phyloP scores from a whole-genome alignment of 2,797 vertebrate species.

The Cuniculus paca region DNA sequence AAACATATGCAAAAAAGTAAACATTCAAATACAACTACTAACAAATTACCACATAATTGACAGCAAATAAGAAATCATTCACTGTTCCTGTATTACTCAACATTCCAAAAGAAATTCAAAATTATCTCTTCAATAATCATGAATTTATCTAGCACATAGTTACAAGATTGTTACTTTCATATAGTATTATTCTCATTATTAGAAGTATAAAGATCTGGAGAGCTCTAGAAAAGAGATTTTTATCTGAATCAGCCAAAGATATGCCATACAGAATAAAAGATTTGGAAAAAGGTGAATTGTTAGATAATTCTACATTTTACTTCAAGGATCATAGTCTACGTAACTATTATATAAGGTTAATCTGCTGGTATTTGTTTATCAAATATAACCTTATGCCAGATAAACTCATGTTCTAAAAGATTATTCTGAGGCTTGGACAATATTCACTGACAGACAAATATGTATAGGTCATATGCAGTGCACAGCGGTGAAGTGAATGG shows the following conservation, averaged over 20 bases:
- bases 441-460: background rate
- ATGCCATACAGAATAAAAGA: background rate
- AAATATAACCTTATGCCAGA: background rate
- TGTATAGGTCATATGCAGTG: background rate
- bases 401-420: background rate
- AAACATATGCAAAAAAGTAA: conserved; percentile 87
- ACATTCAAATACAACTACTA: conserved; percentile 86
- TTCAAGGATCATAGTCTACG: background rate
- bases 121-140: conserved; percentile 23
- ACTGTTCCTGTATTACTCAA: background rate
- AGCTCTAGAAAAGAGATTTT: background rate
- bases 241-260: background rate
- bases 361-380: background rate
- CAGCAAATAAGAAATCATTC: conserved; percentile 83
- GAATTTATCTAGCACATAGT: background rate
- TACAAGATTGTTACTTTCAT: background rate
- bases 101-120: conserved; percentile 28
- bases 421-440: background rate
- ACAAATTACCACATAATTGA: conserved; percentile 88
- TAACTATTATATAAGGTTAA: background rate
- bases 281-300: background rate
- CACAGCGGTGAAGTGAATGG: background rate
- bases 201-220: background rate
- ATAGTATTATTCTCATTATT: conserved; percentile 5
- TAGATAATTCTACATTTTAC: conserved; percentile 4